Conservation (phyloP, 2,113 vertebrate genomes). For the Enhydra lutris region DNA sequence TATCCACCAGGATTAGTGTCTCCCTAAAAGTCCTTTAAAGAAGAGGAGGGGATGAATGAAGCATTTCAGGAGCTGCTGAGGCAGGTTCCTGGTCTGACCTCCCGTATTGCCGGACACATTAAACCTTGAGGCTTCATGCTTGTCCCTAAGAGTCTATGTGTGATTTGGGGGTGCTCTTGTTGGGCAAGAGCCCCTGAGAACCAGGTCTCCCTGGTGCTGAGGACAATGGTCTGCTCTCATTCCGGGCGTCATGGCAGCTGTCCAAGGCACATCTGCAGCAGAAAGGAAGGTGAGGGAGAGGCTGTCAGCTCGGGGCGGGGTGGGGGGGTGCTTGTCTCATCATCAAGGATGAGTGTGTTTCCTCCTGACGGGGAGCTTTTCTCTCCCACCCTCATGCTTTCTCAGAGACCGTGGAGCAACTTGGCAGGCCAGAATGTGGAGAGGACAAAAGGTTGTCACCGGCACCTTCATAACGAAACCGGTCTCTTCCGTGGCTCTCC, state of each 20-base stretch:
- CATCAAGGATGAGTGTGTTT: slow-evolving; percentile 55
- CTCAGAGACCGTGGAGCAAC: slow-evolving; percentile 70
- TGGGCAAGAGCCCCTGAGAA: background rate
- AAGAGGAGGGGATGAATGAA: background rate
- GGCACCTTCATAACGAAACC: slow-evolving; percentile 71
- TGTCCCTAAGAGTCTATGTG: background rate
- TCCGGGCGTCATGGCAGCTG: background rate
- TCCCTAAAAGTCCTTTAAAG: background rate
- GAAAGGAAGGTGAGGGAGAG: slow-evolving; percentile 46
- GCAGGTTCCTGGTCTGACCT: background rate
- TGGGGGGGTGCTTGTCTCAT: slow-evolving; percentile 4
- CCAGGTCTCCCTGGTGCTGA: background rate
- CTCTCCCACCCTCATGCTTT: slow-evolving; percentile 64
- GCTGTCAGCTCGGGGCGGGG: background rate
- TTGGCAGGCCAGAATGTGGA: slow-evolving; percentile 75
- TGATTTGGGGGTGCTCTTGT: background rate
- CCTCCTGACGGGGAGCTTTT: slow-evolving; percentile 51
- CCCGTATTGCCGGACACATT: background rate
- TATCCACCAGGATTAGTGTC: background rate
- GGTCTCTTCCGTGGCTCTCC: slow-evolving; percentile 37
- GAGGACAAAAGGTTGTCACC: slow-evolving; percentile 80
- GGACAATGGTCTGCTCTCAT: background rate
- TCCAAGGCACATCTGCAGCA: background rate
- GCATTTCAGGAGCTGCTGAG: background rate
- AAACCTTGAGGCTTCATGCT: background rate